Percentiles rank a stretch among this genome's conserved stretches.
Conservation (phyloP, 2,888 invertebrate genomes). For the Anthoptus insignis region DNA sequence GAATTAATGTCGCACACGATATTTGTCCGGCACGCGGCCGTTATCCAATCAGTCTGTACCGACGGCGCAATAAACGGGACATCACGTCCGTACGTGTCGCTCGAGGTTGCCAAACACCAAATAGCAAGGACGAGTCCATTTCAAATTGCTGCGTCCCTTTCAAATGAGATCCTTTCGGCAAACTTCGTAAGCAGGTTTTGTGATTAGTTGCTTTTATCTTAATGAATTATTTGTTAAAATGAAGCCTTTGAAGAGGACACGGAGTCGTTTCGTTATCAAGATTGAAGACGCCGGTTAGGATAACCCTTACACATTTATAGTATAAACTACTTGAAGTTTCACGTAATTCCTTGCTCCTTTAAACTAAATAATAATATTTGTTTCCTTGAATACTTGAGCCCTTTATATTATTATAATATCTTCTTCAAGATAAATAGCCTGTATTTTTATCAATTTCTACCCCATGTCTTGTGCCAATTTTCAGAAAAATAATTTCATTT, state of each 20-base stretch:
- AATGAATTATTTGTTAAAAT: conserved; percentile 2
- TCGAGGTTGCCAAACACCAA: conserved; percentile 33
- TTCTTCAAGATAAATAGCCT: too few species aligned
- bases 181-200: conserved; percentile 1
- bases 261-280: background rate
- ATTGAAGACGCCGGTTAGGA: background rate
- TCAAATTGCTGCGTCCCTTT: conserved; percentile 17
- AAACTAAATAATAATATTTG: too few species aligned
- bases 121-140: conserved; percentile 32
- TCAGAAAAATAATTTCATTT: too few species aligned
- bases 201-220: conserved; percentile 13
- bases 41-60: conserved; percentile 70
- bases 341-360: too few species aligned
- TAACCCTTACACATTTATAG: background rate
- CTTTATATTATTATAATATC: too few species aligned
- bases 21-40: conserved; percentile 43
- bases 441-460: too few species aligned
- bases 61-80: conserved; percentile 71
- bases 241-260: background rate
- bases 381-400: too few species aligned
- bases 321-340: too few species aligned
- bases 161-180: conserved; percentile 18
- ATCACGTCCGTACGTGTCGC: conserved; percentile 71
- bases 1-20: conserved; percentile 22
- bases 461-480: too few species aligned